Evolutionary conservation across 1,140 invertebrate genomes (phyloP), one percentile per base, ranked within the genome.

Genomic region (Drosophila teissieri): DNA sequence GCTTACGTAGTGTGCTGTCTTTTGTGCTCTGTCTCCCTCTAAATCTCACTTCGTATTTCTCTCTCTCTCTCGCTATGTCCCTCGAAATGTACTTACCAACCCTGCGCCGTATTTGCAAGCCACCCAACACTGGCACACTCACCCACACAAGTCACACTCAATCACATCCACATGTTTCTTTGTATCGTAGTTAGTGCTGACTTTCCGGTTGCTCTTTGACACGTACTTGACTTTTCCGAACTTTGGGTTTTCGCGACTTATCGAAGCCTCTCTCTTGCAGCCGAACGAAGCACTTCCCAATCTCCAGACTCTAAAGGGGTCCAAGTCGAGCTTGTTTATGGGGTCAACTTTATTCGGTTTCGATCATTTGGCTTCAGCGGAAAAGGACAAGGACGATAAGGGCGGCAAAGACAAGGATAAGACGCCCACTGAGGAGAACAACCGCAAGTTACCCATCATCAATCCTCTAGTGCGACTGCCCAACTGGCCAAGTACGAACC

Each of bases 381-480:
- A 64, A 44, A 92, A 90, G 10, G 84, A 90, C 11, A 86, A 90
- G n/a, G 91, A 65, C 14, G 64, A 65, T 0, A 92, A 88, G 40
- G 14, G 27, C 0, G 55, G 63, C 53, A 92, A 91, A 12, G 85
- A 90, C n/a, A 88, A 91, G 14, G 91, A 92, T 19, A 92, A 92
- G 24, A 90, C 92, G 2, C 85, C 91, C 17, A 88, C 91, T 14
- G 80, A 92, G 68, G 86, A 95, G 56, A 93, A 94, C 36, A 92
- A 92, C 12, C 96, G 96, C 88, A 96, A 96, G 69, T 92, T 98
- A 55, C 97, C 97, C 6, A 98, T 98, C 67, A 98, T 98, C 63
- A 98, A 98, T 93, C 97, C 97, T 0, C 90, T 98, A 19, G 97
- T 98, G 6, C 94, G 95, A 55, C 92, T 97, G 52, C 97, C 97